phyloP scores from a whole-genome alignment of 2,113 vertebrate species.

The Cyprinodon tularosa region DNA sequence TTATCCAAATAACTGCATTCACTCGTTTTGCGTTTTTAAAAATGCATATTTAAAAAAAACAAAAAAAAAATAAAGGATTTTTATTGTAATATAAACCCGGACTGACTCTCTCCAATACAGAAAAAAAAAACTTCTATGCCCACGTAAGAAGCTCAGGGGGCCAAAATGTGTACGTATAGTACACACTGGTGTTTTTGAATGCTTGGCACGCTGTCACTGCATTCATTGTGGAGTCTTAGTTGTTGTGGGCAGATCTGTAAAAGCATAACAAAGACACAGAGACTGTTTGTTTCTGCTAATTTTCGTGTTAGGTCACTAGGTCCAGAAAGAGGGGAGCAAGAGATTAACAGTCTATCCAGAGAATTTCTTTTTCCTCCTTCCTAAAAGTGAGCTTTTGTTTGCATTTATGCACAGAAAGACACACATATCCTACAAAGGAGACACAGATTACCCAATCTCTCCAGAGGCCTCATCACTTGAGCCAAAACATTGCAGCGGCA shows the following conservation, averaged over 20 bases:
- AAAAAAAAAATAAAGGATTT: neutral
- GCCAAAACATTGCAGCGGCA: slow-evolving; percentile 64
- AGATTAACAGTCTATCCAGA: slow-evolving; percentile 51
- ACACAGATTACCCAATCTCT: slow-evolving; percentile 53
- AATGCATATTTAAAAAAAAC: slow-evolving; percentile 22
- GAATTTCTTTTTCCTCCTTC: slow-evolving; percentile 25
- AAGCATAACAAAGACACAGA: slow-evolving; percentile 29
- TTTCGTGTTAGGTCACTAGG: slow-evolving; percentile 42
- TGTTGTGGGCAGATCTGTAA: slow-evolving; percentile 52
- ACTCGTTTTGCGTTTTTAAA: slow-evolving; percentile 36
- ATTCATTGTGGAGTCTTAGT: slow-evolving; percentile 39
- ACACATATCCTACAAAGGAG: slow-evolving; percentile 20
- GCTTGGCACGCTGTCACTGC: slow-evolving; percentile 55
- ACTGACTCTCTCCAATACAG: slow-evolving; percentile 29
- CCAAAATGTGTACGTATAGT: slow-evolving; percentile 44
- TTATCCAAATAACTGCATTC: slow-evolving; percentile 43
- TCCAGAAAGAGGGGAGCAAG: slow-evolving; percentile 36
- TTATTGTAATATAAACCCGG: slow-evolving; percentile 32
- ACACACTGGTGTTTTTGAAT: slow-evolving; percentile 36
- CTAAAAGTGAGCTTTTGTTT: slow-evolving; percentile 42
- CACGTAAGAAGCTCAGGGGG: slow-evolving; percentile 38
- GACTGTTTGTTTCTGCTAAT: slow-evolving; percentile 58
- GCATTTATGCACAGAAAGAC: slow-evolving; percentile 19
- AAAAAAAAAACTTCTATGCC: slow-evolving; percentile 40
- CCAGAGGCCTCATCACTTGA: slow-evolving; percentile 69